phyloP scores from a whole-genome alignment of 2,888 invertebrate species.

The Oscheius onirici region DNA sequence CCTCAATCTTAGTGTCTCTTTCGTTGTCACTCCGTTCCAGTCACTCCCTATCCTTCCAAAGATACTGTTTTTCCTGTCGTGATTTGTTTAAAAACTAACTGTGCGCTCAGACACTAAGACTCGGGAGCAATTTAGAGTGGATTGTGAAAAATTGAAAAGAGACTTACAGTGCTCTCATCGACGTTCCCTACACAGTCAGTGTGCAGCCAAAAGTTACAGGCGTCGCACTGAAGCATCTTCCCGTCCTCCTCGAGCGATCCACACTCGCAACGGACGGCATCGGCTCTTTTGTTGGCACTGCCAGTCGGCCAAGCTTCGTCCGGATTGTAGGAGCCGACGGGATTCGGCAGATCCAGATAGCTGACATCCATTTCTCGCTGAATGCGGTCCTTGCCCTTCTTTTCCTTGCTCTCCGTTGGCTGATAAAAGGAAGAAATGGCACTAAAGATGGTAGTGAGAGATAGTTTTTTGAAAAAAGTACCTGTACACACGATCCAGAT shows the following conservation, averaged over 20 bases:
- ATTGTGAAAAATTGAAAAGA: too few relatives aligned
- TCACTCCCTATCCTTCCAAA: too few relatives aligned
- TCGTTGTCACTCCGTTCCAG: too few relatives aligned
- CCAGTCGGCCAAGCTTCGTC: slow-evolving; percentile 50
- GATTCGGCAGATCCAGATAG: slow-evolving; percentile 10
- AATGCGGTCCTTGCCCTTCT: slow-evolving; percentile 15
- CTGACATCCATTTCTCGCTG: slow-evolving; percentile 23
- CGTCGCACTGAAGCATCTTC: slow-evolving; percentile 68
- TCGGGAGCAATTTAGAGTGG: background rate
- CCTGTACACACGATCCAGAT: slow-evolving; percentile 48
- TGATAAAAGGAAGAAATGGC: slow-evolving; percentile 15
- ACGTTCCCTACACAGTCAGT: slow-evolving; percentile 72
- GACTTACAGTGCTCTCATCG: slow-evolving; percentile 57
- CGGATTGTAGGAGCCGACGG: slow-evolving; percentile 49
- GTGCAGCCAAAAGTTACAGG: slow-evolving; percentile 70
- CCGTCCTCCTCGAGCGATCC: slow-evolving; percentile 71
- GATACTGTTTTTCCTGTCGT: too few relatives aligned
- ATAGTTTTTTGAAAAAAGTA: too few relatives aligned
- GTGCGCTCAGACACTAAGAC: too few relatives aligned
- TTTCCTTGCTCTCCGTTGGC: background rate
- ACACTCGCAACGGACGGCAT: slow-evolving; percentile 68
- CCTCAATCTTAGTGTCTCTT: too few relatives aligned
- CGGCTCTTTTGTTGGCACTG: slow-evolving; percentile 49
- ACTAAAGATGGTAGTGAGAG: too few relatives aligned
- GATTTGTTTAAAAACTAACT: too few relatives aligned